Conservation (phyloP, 2,113 vertebrate species). For the Menidia beryllina region DNA sequence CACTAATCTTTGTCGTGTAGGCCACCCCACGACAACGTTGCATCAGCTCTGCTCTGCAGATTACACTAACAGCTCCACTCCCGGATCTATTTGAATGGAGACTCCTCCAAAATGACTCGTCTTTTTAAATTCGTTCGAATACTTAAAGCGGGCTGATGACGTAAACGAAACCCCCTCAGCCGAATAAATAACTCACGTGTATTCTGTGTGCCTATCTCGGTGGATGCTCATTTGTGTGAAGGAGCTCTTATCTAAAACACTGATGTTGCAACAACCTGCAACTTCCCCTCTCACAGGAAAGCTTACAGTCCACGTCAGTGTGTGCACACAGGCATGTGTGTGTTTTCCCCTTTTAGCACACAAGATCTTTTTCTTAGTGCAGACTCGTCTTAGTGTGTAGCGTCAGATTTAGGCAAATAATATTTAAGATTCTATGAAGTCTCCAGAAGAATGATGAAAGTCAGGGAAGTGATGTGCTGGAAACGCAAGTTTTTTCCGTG, state of each 20-base stretch:
- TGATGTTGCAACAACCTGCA: conserved; percentile 72
- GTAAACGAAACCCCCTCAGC: neutral
- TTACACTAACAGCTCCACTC: neutral
- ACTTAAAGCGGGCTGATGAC: neutral
- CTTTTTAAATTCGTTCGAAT: neutral
- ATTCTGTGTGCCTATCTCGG: neutral
- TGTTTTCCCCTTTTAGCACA: neutral
- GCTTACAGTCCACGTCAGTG: conserved; percentile 36
- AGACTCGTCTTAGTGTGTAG: neutral
- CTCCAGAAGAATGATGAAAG: too few species aligned
- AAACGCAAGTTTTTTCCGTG: neutral
- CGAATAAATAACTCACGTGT: conserved; percentile 8
- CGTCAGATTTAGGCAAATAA: neutral
- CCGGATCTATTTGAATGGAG: neutral
- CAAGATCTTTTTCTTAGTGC: neutral
- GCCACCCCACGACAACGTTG: neutral
- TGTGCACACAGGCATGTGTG: conserved; percentile 21
- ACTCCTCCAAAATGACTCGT: neutral
- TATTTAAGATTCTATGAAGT: neutral
- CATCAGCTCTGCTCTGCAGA: conserved; percentile 9
- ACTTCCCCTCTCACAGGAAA: conserved; percentile 63
- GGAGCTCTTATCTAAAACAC: conserved; percentile 56
- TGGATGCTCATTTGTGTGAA: conserved; percentile 18
- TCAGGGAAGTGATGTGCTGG: too few species aligned
- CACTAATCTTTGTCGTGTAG: neutral